A percentile compares a stretch with the other conserved stretches of the same genome.
phyloP scores from a whole-genome alignment of 2,888 invertebrate genomes.

The Apamea sordens region DNA sequence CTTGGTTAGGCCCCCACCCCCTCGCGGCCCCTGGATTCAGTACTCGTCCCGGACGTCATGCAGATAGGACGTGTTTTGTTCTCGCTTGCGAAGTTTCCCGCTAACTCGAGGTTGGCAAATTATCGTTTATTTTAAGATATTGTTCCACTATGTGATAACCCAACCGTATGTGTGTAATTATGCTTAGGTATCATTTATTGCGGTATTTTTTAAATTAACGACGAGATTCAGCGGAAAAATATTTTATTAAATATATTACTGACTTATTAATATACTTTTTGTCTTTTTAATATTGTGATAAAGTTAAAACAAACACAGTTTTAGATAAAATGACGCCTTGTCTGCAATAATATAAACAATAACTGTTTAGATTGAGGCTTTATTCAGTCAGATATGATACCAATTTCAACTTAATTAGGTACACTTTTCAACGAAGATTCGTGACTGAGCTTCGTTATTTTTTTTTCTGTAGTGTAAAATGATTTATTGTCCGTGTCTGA shows the following conservation, averaged over 20 bases:
- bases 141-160: neutral
- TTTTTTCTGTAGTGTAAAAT: no score
- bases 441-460: no score
- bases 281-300: neutral
- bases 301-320: neutral
- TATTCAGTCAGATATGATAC: neutral
- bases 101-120: neutral
- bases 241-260: neutral
- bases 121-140: slow-evolving; percentile 2
- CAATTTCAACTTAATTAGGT: no score
- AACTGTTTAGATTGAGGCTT: neutral
- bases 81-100: neutral
- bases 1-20: neutral
- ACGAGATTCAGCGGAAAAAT: neutral
- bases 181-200: neutral
- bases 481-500: neutral
- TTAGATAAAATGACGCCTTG: no score
- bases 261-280: no score
- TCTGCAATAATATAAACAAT: no score
- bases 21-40: neutral
- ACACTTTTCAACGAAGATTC: no score
- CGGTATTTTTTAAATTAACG: no score
- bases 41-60: neutral
- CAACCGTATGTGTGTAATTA: neutral
- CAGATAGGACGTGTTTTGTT: neutral